Base-by-base conservation (phyloP, 2,113 vertebrate genomes). In the Platysteira castanea region DNA sequence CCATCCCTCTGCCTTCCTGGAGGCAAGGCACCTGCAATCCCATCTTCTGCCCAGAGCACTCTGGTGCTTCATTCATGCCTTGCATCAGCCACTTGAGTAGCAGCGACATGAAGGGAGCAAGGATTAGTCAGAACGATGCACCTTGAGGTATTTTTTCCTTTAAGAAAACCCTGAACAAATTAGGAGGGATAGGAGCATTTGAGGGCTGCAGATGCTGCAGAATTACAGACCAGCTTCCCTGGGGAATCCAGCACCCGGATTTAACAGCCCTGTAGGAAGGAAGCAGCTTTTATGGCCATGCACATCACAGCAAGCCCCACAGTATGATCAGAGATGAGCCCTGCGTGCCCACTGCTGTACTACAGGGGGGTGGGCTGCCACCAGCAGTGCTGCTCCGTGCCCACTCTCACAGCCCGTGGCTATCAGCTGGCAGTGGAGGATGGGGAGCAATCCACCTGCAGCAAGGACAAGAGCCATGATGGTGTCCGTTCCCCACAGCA, bases 1-100 rank as follows among this genome's bases (percentile, higher is more conserved):
- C 50, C 26, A 4, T 26, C 14, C 59, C 20, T 47, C 9, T 64
- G 82, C 54, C 17, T 18, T 54, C 39, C 50, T 10, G 0, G 5
- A 0, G 11, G 15, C 8, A 10, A 39, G 70, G 54, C 0, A 1
- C 24, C 76, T 69, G 56, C 68, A 33, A 39, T 8, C 37, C 49
- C 3, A 0, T 8, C 24, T 21, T 24, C 52, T 46, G 77, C 54
- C 26, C 54, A 26, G 65, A 68, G 83, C 53, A 37, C 46, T 60
- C 22, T 3, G 20, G 15, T 15, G 28, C 35, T 82, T 77, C 44
- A 30, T 4, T 30, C 47, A 11, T 12, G 54, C 49, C 73, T 47
- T 19, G 10, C 44, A 42, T 37, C 19, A 23, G 60, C n/a, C 30
- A 7, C 21, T 18, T 10, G 50, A 60, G 50, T 1, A 44, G 53